Evolutionary conservation across 2,888 invertebrate species (phyloP), one percentile per base, ranked within the genome.

Genomic region (Lydus trimaculatus): DNA sequence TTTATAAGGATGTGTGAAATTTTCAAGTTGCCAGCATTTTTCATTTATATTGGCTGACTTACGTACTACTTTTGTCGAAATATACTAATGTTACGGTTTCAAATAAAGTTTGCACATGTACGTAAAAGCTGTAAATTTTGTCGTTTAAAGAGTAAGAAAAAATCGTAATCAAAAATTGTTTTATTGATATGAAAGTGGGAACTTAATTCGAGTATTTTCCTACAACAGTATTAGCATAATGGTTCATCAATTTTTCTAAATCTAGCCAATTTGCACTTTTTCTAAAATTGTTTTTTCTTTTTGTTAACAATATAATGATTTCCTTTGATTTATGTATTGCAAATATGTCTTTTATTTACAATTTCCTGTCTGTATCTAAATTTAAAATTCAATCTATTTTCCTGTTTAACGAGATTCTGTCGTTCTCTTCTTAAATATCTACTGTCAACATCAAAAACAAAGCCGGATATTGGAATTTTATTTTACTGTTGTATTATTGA

Each of bases 1-100:
- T 60, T 60, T 33, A 60, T 60, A 17, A 31, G 33, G 33, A 31
- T 20, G 23, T 23, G 60, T 60, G 36, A 60, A 60, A 33, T 60
- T 60, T 31, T 31, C 33, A 31, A 28, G 33, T 60, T 60, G 48
- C 20, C 5, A 20, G 15, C 28, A 36, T 60, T 31, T 60, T 60
- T 31, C 36, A 20, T 31, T 60, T 60, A n/a, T 60, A 36, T 36
- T 60, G 23, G 33, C 23, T 4, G 25, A 23, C 58, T 31, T 31
- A 1, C 58, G 28, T 58, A 31, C 20, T n/a, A n/a, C n/a, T n/a
- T n/a, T n/a, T n/a, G n/a, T n/a, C n/a, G n/a, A n/a, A n/a, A n/a
- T n/a, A n/a, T n/a, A n/a, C n/a, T n/a, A n/a, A n/a, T n/a, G n/a
- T n/a, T n/a, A n/a, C n/a, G n/a, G n/a, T n/a, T n/a, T n/a, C n/a